Evolutionary conservation across 1,140 invertebrate genomes (phyloP).

Genomic region (Lepidurus arcticus): DNA sequence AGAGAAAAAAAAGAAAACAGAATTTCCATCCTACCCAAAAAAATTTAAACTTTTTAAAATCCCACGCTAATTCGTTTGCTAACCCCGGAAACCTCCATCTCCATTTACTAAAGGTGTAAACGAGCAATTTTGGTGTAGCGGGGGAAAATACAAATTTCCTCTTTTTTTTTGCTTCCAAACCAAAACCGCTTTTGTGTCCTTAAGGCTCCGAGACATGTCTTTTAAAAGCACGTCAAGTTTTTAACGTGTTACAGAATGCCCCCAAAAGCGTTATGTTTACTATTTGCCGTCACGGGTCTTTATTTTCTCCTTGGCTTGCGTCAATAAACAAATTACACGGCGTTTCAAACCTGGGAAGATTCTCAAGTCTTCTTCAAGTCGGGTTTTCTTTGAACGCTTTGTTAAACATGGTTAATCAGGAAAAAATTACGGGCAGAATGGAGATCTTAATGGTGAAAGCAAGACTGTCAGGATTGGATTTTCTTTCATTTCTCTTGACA

Average conservation of each 20-base stretch:
- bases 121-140: background rate
- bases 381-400: background rate
- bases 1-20: background rate
- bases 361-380: background rate
- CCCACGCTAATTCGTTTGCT: constrained; percentile 14
- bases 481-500: too few relatives aligned
- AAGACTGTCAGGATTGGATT: background rate
- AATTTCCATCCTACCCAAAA: background rate
- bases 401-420: background rate
- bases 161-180: background rate
- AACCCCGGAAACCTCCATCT: constrained; percentile 5
- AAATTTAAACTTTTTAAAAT: background rate
- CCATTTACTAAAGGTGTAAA: background rate
- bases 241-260: constrained; percentile 18
- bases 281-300: constrained; percentile 17
- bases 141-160: background rate
- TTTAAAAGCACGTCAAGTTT: constrained; percentile 1
- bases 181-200: background rate
- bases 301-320: constrained; percentile 3
- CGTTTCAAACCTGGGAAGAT: background rate
- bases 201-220: background rate
- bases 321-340: constrained; percentile 20
- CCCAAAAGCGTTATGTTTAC: constrained; percentile 12
- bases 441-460: background rate
- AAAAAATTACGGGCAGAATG: background rate